Evolutionary conservation across 2,888 invertebrate species (phyloP), one percentile per base, ranked within the genome.

Genomic region (Chymomyza procnemis): DNA sequence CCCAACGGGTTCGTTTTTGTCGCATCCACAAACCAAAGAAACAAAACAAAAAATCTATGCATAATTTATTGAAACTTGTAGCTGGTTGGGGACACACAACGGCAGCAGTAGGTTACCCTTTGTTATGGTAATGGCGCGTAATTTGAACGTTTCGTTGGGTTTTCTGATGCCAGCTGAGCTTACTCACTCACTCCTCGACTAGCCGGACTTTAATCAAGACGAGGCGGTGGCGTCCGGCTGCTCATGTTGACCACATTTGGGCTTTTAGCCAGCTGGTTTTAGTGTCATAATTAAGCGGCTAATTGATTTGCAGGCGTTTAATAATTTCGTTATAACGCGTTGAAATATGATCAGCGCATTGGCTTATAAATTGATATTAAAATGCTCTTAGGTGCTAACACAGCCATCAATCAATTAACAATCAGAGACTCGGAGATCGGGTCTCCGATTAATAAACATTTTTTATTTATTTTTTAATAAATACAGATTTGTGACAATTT

Each of bases 31-130:
- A 66, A 61, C 72, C 5, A 41, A 66, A 70, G 57, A 65, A 75
- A n/a, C n/a, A n/a, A 66, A 78, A 63, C 71, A 41, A 69, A 64
- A 61, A 64, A 61, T 73, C 79, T 72, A 85, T 83, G 85, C 84
- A 85, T 85, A 85, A 83, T 83, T 85, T 83, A 85, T 85, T 84
- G 81, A 83, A 83, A 83, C 84, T 83, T 83, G 84, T 79, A 83
- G 84, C 56, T 61, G 69, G 47, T n/a, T n/a, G n/a, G 52, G 52
- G n/a, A n/a, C n/a, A n/a, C 19, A 19, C 8, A 3, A 8, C 8
- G 9, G 19, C 22, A 19, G 54, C 54, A 5, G 18, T n/a, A 9
- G n/a, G 19, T 54, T 54, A 30, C 57, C n/a, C 74, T 81, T 84
- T 84, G 79, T 85, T 84, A 84, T 84, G 83, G 77, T 84, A 85